Evolutionary conservation across 2,113 vertebrate species (phyloP), one percentile per base, ranked within the genome.

Genomic region (Phalacrocorax pelagicus): DNA sequence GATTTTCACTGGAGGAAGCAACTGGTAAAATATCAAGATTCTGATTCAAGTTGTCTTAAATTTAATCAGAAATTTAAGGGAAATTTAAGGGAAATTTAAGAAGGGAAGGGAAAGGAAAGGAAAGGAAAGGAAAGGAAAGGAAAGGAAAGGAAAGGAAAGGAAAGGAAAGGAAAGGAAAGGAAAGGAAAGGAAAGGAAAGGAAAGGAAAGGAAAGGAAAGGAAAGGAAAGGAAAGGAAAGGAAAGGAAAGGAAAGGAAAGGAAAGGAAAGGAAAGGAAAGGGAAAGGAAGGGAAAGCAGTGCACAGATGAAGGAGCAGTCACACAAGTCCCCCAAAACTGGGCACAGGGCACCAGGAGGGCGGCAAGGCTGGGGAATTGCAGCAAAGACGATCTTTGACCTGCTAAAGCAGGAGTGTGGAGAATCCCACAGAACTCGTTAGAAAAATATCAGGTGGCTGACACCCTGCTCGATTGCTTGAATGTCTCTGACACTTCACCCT

Each of bases 251-350:
- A n/a, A 32, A 9, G 20, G 6, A 17, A 38, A 8, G 8, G n/a
- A 38, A 38, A 38, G 38, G 38, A 38, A 38, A 38, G 38, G 44
- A 44, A 44, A 15, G 44, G 44, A 44, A 18, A 27, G 34, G 36
- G 13, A n/a, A 32, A 10, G 20, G 6, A 17, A 24, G 6, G 8
- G n/a, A 5, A 23, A 22, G 7, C 2, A n/a, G 12, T 5, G 21
- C 34, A 12, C 22, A 47, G 44, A 13, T 23, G 6, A 8, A 72
- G 32, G 15, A 74, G 12, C 20, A 59, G 38, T 15, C 13, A 44
- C 6, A 34, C 5, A 21, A 62, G 4, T 62, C 10, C 24, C 12
- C 40, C 21, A 38, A 4, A 71, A 4, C 6, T 20, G 30, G 11
- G 42, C 3, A 2, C 38, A 38, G 38, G 38, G 42, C 3, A 2